These are phyloP conservation scores for Drosophila baimaii DNA, from an alignment of 1,140 invertebrate species.

Conservation along the genomic window DNA sequence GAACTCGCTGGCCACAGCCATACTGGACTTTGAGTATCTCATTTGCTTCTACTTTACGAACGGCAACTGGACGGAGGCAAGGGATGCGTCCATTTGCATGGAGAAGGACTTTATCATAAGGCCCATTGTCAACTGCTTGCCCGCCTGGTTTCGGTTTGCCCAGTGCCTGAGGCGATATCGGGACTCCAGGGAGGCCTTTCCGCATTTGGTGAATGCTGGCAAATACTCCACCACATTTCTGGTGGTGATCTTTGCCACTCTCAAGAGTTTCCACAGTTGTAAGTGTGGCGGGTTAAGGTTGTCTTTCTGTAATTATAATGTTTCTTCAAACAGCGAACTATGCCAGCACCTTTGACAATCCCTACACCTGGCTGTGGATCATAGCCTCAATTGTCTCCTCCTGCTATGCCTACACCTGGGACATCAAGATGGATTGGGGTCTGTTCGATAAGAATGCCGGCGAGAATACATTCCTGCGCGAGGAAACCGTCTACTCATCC, in stretches of 20 bases:
- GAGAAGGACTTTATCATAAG: conserved; percentile 88
- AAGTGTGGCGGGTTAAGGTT: too few relatives aligned
- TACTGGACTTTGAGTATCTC: conserved; percentile 97
- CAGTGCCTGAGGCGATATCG: conserved; percentile 98
- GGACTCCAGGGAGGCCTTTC: conserved; percentile 95
- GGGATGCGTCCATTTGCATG: conserved; percentile 87
- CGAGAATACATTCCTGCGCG: conserved; percentile 91
- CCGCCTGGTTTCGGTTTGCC: conserved; percentile 98
- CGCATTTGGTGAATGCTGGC: conserved; percentile 97
- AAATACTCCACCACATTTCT: conserved; percentile 99
- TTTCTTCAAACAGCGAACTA: conserved; percentile 86
- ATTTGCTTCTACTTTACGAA: conserved; percentile 92
- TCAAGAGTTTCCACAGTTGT: conserved; percentile 89
- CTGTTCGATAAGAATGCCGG: conserved; percentile 94
- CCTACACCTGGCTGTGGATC: conserved; percentile 93
- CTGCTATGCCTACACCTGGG: conserved; percentile 96
- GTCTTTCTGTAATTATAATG: too few relatives aligned
- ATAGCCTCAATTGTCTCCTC: conserved; percentile 90
- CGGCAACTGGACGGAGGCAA: conserved; percentile 88
- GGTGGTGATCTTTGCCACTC: conserved; percentile 93
- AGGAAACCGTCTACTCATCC: conserved; percentile 92
- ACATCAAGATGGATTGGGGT: conserved; percentile 99
- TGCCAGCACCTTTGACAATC: conserved; percentile 88
- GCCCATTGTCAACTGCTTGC: conserved; percentile 94
- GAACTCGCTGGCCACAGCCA: conserved; percentile 95